Base-by-base conservation (phyloP, 2,797 vertebrate genomes). In the Botia kubotai region DNA sequence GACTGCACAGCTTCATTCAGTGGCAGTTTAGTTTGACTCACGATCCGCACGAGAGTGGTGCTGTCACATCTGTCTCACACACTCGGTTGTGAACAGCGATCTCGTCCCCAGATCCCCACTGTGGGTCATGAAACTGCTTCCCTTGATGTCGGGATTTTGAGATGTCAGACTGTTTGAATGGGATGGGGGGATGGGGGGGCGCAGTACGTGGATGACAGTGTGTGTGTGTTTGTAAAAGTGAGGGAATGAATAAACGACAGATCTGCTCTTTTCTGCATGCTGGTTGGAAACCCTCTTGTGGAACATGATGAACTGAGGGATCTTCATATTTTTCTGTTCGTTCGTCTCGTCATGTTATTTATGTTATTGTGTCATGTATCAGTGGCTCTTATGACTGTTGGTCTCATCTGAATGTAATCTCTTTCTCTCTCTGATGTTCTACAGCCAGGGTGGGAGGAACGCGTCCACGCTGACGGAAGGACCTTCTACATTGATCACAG, bases 401-500 rank as follows among this genome's bases (percentile, higher is more conserved):
- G 55, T 60, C 16, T 71, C 46, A 3, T 5, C 55, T 29, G 33
- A 7, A 71, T 16, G 65, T 60, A 33, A 29, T 70, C n/a, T 66
- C 4, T 26, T 6, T 33, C n/a, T 69, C 46, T 82, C 36, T 68
- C 60, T 84, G 10, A 43, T 39, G 75, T 62, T 80, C 13, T 90
- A 84, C 86, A 99, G 98, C 97, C 98, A 80, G 98, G 98, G 29
- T 99, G 98, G 98, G 98, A 99, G 91, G 98, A 99, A 88, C 92
- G 98, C 82, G 93, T 99, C 83, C 98, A 99, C 86, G 87, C 97
- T 87, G 98, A 99, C 0, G 98, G 98, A 88, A 95, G 98, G 77
- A 99, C 98, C 0, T 99, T 99, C 90, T 99, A 98, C 89, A 99
- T 99, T n/a, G 98, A 99, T 88, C 98, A 99, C 90, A 99, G 98